These are phyloP conservation scores for Halichoeres trimaculatus DNA, from an alignment of 2,113 vertebrate genomes.

Conservation along the genomic window DNA sequence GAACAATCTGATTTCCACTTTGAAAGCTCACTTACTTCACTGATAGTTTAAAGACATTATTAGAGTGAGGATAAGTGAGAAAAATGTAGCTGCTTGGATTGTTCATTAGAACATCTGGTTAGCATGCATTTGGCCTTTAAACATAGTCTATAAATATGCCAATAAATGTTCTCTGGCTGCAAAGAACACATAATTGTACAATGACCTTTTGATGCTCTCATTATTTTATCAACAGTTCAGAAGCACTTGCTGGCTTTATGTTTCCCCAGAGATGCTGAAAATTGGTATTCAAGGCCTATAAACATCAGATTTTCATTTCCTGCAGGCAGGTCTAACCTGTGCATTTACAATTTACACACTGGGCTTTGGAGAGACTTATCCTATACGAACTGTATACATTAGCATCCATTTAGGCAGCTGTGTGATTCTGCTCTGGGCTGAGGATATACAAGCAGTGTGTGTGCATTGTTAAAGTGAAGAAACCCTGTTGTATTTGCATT, in stretches of 20 bases:
- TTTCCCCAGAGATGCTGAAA: conserved; percentile 55
- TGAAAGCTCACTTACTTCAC: background rate
- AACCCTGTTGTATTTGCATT: conserved; percentile 55
- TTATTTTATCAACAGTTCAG: conserved; percentile 52
- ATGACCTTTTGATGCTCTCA: conserved; percentile 51
- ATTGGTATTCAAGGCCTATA: conserved; percentile 55
- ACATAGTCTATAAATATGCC: conserved; percentile 36
- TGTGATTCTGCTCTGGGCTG: conserved; percentile 55
- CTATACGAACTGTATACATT: conserved; percentile 64
- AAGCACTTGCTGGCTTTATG: conserved; percentile 43
- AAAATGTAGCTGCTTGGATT: conserved; percentile 5
- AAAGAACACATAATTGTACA: conserved; percentile 42
- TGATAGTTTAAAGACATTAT: conserved; percentile 9
- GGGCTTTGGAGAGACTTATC: conserved; percentile 39
- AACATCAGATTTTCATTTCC: conserved; percentile 64
- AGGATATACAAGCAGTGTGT: conserved; percentile 40
- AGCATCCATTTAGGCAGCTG: conserved; percentile 64
- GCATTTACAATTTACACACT: conserved; percentile 61
- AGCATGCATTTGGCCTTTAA: conserved; percentile 25
- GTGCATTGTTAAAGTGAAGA: conserved; percentile 57
- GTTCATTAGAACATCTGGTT: conserved; percentile 25
- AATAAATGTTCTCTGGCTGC: conserved; percentile 36
- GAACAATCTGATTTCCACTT: background rate
- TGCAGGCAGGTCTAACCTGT: conserved; percentile 61
- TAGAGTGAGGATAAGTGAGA: conserved; percentile 10